Evolutionary conservation across 2,888 invertebrate genomes (phyloP), one percentile per base, ranked within the genome.

Genomic region (Rhogogaster chlorosoma): DNA sequence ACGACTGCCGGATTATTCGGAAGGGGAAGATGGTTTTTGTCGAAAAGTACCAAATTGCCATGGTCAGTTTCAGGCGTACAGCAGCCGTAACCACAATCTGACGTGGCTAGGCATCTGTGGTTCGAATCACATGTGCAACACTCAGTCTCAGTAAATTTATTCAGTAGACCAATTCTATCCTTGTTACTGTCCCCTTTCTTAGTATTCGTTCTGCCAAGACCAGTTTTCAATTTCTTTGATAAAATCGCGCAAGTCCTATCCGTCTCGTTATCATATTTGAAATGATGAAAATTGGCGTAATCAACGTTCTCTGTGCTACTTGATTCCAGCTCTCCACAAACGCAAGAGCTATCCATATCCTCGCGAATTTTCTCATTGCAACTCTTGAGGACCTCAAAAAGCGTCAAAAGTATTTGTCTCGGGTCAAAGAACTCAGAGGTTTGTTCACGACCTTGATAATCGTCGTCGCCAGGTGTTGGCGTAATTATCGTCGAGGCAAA

Each of bases 31-130:
- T 80, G 36, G 22, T 22, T 32, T 38, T 61, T 61, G 7, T 57
- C 80, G 0, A 61, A 38, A 61, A 61, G 80, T 80, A 6, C 22
- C 45, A 64, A 70, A 70, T n/a, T n/a, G n/a, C 45, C 42, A n/a
- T 15, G 83, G 26, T 83, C 67, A 18, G 32, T 29, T 67, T 83
- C 83, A 29, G 49, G 73, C 10, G 64, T 84, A 32, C 64, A 82
- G 61, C 87, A 87, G 7, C 83, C 57, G 42, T 84, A 85, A 82
- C 85, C 86, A 26, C 86, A 86, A 32, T 87, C 86, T 12, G 77
- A 80, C 5, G 84, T 78, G 29, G 82, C 70, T 15, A 61, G 53
- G 57, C 86, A 88, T 32, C 36, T 83, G 26, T 85, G 84, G 57
- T 78, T 85, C 1, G 38, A 57, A 18, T 45, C 70, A 75, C 87